Percentiles rank a stretch among this genome's conserved stretches.
Evolutionary conservation across 2,113 vertebrate species (phyloP).

Genomic region (Gavialis gangeticus): DNA sequence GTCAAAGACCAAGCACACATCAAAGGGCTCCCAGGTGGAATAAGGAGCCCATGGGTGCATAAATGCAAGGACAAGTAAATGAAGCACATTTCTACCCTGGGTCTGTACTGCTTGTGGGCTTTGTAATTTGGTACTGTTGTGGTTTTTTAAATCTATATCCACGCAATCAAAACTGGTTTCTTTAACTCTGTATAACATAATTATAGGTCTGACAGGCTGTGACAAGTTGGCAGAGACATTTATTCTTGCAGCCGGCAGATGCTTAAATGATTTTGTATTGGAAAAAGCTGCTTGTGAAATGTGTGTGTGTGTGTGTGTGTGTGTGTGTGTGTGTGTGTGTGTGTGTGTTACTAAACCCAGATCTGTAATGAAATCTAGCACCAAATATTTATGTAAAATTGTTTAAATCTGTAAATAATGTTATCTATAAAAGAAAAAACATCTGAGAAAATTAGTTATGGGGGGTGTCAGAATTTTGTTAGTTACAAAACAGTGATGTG

Average conservation of each 20-base stretch:
- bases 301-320: too few species aligned
- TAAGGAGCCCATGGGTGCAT: neutral
- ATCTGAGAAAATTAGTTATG: neutral
- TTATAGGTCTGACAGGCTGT: slow-evolving; percentile 72
- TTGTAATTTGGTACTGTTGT: slow-evolving; percentile 1
- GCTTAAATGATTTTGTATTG: slow-evolving; percentile 71
- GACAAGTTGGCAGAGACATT: slow-evolving; percentile 66
- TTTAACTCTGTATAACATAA: slow-evolving; percentile 56
- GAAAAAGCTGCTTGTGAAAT: slow-evolving; percentile 52
- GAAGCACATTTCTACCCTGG: accelerated
- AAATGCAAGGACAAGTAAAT: neutral
- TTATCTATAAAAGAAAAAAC: slow-evolving; percentile 54
- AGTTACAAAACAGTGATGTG: neutral
- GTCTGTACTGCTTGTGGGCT: neutral
- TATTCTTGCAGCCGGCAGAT: slow-evolving; percentile 58
- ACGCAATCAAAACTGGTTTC: slow-evolving; percentile 52
- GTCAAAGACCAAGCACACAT: neutral
- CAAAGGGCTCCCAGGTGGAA: neutral
- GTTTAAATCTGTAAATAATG: slow-evolving; percentile 44
- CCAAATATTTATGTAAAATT: slow-evolving; percentile 59
- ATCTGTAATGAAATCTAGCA: slow-evolving; percentile 46
- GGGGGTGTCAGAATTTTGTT: slow-evolving; percentile 26
- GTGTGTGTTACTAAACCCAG: slow-evolving; percentile 20
- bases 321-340: too few species aligned
- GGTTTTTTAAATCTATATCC: slow-evolving; percentile 14